Evolutionary conservation across 2,797 vertebrate genomes (phyloP).

Genomic region (Pogonophryne albipinna): DNA sequence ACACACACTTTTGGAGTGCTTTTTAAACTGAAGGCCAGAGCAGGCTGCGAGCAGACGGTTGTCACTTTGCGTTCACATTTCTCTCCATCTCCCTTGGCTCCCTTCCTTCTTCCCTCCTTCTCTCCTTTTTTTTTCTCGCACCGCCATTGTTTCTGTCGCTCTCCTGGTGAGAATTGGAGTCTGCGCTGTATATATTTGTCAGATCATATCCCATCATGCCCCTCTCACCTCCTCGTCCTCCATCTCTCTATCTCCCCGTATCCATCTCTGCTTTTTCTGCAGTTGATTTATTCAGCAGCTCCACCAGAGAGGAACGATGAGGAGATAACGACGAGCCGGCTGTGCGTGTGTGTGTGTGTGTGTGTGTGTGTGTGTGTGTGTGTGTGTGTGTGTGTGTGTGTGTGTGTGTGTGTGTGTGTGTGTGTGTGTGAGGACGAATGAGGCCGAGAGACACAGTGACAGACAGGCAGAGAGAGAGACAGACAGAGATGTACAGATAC

Average conservation of each 20-base stretch:
- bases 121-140: not conserved
- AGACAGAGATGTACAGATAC: constrained; percentile 68
- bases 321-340: constrained; percentile 63
- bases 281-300: constrained; percentile 75
- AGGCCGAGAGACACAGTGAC: constrained; percentile 44
- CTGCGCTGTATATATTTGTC: constrained; percentile 53
- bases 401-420: constrained; percentile 4
- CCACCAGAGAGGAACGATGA: constrained; percentile 69
- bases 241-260: constrained; percentile 42
- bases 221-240: too few relatives aligned
- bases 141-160: constrained; percentile 13
- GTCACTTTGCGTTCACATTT: constrained; percentile 15
- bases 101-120: not conserved
- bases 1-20: not conserved
- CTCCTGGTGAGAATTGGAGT: constrained; percentile 5
- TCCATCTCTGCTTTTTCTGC: constrained; percentile 66
- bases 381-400: not conserved
- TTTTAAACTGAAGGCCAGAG: not conserved
- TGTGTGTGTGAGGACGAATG: constrained; percentile 13
- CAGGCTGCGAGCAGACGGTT: not conserved
- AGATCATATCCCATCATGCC: constrained; percentile 70
- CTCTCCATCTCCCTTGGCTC: not conserved
- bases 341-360: constrained; percentile 4
- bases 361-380: not conserved
- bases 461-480: constrained; percentile 53